Evolutionary conservation across 37 sponge, comb jelly and placozoan genomes (phyloP), one percentile per base, ranked within the genome.

Genomic region (Sycon ciliatum): DNA sequence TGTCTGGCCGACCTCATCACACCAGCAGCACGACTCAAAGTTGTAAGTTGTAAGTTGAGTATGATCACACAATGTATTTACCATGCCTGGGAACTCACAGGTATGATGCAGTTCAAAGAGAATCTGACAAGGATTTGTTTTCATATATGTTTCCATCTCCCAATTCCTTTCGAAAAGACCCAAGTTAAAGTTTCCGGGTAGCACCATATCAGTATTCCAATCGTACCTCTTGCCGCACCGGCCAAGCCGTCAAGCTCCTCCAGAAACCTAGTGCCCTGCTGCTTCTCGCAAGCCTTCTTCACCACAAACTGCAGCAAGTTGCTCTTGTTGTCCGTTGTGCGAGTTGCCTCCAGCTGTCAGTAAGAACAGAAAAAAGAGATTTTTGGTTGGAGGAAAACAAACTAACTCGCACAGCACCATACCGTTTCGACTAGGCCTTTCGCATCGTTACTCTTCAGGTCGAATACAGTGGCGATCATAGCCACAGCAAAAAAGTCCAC

Each of bases 201-300:
- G 9, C 9, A 18, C 13, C 13, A 42, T 42, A 18, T 42, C 9
- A 42, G 9, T 42, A 13, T 13, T 42, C 13, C 49, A 42, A 42
- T 42, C 49, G 20, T 28, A 84, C 90, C 82, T 82, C 84, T 68
- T 9, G 90, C 83, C 34, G 90, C 90, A 13, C 38, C 36, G 11
- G 23, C 56, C 7, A 68, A 69, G 30, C 56, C 27, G 32, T 20
- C 39, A 3, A 89, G 72, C 22, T 89, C 80, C 16, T 79, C 62
- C 3, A 86, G 90, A 38, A 79, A 82, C 64, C 81, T 89, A n/a
- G 78, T 75, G 52, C 82, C 75, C n/a, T n/a, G n/a, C n/a, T n/a
- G n/a, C n/a, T n/a, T n/a, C n/a, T n/a, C n/a, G n/a, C n/a, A n/a
- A 30, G 73, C 77, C 23, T 76, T 84, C 27, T 29, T 67, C 11